Conservation (phyloP, 2,113 vertebrate species). For the Mus spicilegus region DNA sequence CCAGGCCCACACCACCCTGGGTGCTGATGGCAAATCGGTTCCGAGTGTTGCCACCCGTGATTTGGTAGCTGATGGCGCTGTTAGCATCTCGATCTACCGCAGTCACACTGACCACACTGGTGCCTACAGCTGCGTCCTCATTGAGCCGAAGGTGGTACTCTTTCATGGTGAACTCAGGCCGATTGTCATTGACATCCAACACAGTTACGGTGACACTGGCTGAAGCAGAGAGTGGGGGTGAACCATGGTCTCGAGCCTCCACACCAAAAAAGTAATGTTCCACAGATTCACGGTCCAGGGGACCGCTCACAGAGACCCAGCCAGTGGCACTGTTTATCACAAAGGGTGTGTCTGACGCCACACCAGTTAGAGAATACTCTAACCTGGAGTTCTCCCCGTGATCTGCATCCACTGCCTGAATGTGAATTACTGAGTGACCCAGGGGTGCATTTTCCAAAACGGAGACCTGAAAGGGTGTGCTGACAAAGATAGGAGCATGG, state of each 20-base stretch:
- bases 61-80: constrained; percentile 98
- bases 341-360: constrained; percentile 93
- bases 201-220: constrained; percentile 97
- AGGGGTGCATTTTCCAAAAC: constrained; percentile 96
- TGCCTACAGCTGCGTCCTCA: constrained; percentile 95
- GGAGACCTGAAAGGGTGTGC: constrained; percentile 97
- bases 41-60: constrained; percentile 97
- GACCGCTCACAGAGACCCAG: constrained; percentile 96
- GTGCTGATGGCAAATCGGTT: constrained; percentile 98
- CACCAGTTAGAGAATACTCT: constrained; percentile 94
- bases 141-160: constrained; percentile 97
- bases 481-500: constrained; percentile 98
- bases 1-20: constrained; percentile 93
- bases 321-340: constrained; percentile 97
- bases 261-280: constrained; percentile 98
- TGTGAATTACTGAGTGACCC: constrained; percentile 97
- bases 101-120: constrained; percentile 94
- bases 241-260: constrained; percentile 96
- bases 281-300: constrained; percentile 96
- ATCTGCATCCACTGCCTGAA: constrained; percentile 98
- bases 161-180: constrained; percentile 96
- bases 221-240: constrained; percentile 94
- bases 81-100: constrained; percentile 97
- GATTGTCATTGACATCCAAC: constrained; percentile 98
- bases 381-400: constrained; percentile 94